Base-by-base conservation (phyloP, 1,140 invertebrate species). In the Luehdorfia chinensis region DNA sequence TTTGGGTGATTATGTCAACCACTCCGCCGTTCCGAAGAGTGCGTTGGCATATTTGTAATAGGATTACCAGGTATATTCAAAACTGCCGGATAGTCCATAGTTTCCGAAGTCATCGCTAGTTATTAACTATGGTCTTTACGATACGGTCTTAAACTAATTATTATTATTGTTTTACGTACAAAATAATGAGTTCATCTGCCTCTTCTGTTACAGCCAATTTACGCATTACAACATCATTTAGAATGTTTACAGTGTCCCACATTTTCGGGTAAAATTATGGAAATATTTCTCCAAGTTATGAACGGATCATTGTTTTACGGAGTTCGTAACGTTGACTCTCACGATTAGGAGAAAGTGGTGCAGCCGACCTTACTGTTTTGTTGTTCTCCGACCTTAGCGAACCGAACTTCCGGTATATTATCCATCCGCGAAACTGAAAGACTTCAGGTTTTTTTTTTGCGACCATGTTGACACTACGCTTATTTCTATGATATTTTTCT, bases 1-100 rank as follows among this genome's bases (percentile, higher is more conserved):
- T 76, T 71, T 48, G 50, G 60, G 59, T 60, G 69, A 75, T 80
- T 80, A 75, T 72, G 72, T 78, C 73, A 76, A 67, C n/a, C n/a
- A n/a, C n/a, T n/a, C n/a, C n/a, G n/a, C n/a, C n/a, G n/a, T n/a
- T n/a, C n/a, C n/a, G n/a, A n/a, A n/a, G n/a, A 69, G 73, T 65
- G 67, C 59, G 47, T 41, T 43, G 48, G 59, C 37, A 60, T 63
- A 36, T 36, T 2, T 5, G 8, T 16, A 1, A 14, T 15, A 36
- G 11, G 9, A 36, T 16, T 11, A 21, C n/a, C n/a, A 21, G 14
- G 8, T 36, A 19, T 36, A 11, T 36, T 8, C 7, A 4, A 21
- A 21, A 21, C 3, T 7, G 19, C n/a, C 33, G 16, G 33, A 19
- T 11, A 36, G 9, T 16, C 33, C 16, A 18, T 8, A 18, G 7